Conservation (phyloP, 2,797 vertebrate genomes). For the Rhinella marina region DNA sequence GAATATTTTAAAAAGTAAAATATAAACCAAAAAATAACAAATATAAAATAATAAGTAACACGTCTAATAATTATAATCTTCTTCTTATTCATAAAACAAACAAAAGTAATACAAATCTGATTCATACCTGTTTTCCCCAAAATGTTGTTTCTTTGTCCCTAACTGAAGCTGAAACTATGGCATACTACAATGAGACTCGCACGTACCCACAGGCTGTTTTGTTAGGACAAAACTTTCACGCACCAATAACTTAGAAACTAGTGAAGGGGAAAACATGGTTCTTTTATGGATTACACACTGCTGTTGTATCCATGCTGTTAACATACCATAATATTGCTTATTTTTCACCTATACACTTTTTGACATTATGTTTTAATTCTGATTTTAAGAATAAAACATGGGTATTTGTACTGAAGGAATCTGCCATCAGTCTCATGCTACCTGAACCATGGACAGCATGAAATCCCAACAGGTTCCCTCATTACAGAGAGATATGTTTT, state of each 20-base stretch:
- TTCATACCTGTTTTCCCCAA: conserved; percentile 41
- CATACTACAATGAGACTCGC: conserved; percentile 21
- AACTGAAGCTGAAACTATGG: not conserved
- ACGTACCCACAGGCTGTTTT: conserved; percentile 47
- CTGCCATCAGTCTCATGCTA: too few relatives aligned
- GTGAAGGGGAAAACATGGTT: conserved; percentile 35
- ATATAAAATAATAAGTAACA: not conserved
- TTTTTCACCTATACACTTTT: conserved; percentile 6
- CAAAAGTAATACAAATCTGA: not conserved
- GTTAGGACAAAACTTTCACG: conserved; percentile 47
- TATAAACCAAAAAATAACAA: not conserved
- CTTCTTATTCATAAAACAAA: not conserved
- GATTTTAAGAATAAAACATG: not conserved
- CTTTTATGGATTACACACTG: conserved; percentile 24
- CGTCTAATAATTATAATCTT: not conserved
- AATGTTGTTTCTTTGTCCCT: conserved; percentile 29
- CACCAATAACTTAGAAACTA: conserved; percentile 56
- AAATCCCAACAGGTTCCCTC: too few relatives aligned
- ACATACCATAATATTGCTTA: conserved; percentile 13
- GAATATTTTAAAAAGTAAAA: not conserved
- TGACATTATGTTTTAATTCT: not conserved
- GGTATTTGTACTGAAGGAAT: too few relatives aligned
- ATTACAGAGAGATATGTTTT: too few relatives aligned
- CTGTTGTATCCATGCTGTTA: conserved; percentile 4
- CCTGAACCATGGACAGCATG: too few relatives aligned